These are phyloP conservation scores for Chrysaora quinquecirrha DNA, from an alignment of 30 jellyfish, hydroid and myxozoan species.

Conservation along the genomic window DNA sequence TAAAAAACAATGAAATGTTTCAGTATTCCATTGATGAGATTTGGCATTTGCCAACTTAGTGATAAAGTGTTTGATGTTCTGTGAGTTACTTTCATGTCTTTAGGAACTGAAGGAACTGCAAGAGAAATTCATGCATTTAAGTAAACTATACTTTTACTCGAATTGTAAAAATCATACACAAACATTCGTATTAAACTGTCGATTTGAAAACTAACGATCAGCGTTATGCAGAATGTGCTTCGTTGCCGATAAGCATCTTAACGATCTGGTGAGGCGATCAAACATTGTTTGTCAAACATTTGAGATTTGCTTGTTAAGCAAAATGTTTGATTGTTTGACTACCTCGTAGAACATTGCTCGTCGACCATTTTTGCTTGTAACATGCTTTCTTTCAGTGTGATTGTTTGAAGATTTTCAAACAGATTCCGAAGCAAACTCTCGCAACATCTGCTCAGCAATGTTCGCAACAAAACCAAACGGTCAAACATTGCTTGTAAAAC, in stretches of 20 bases:
- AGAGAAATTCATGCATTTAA: neutral
- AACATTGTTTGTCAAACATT: too few species aligned
- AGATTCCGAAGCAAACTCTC: too few species aligned
- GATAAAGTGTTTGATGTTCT: conserved; percentile 25
- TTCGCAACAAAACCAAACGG: too few species aligned
- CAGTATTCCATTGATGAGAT: conserved; percentile 63
- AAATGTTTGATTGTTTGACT: too few species aligned
- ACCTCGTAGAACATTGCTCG: too few species aligned
- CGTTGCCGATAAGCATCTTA: too few species aligned
- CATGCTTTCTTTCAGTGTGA: neutral
- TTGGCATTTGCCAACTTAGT: conserved; percentile 83
- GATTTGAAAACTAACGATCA: neutral
- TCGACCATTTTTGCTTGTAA: neutral
- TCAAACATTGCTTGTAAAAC: too few species aligned
- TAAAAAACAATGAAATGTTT: conserved; percentile 61
- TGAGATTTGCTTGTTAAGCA: too few species aligned
- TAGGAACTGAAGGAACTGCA: conserved; percentile 69
- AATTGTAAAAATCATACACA: neutral
- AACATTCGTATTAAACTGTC: neutral
- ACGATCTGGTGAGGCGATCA: too few species aligned
- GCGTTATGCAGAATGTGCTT: neutral
- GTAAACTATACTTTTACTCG: neutral
- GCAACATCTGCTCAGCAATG: too few species aligned
- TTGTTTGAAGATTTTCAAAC: too few species aligned
- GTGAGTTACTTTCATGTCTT: conserved; percentile 43